Evolutionary conservation across 2,888 invertebrate species (phyloP).

Genomic region (Ochlodes sylvanus): DNA sequence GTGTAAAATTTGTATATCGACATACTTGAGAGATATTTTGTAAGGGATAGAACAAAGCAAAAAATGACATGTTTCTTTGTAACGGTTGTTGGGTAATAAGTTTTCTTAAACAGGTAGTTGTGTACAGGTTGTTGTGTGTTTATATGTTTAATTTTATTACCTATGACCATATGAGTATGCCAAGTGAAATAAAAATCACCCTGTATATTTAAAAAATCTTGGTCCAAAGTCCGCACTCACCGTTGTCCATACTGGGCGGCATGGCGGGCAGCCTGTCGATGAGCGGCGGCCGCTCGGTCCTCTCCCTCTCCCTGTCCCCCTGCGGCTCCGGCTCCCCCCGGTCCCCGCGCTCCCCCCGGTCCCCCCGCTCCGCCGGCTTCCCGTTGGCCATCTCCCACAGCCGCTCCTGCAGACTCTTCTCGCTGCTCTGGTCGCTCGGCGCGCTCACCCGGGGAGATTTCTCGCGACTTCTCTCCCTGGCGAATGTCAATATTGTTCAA

Average conservation of each 20-base stretch:
- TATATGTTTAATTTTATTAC: too few relatives aligned
- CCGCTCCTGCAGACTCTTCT: conserved; percentile 78
- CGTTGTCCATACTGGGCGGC: conserved; percentile 29
- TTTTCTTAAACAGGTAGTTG: too few relatives aligned
- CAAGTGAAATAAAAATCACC: too few relatives aligned
- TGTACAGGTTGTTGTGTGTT: too few relatives aligned
- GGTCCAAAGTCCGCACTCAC: conserved; percentile 16
- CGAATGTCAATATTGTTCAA: neutral
- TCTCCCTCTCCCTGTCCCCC: neutral
- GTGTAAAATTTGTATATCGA: too few relatives aligned
- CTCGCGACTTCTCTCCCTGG: conserved; percentile 67
- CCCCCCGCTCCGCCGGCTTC: conserved; percentile 51
- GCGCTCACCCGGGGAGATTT: conserved; percentile 61
- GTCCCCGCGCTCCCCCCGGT: conserved; percentile 35
- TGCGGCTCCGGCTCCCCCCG: conserved; percentile 41
- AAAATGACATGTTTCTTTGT: too few relatives aligned
- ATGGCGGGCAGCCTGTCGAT: conserved; percentile 25
- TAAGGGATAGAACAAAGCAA: too few relatives aligned
- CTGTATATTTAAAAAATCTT: too few relatives aligned
- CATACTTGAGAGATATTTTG: too few relatives aligned
- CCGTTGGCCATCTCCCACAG: conserved; percentile 84
- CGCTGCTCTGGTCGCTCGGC: conserved; percentile 46
- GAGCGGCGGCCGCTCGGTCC: conserved; percentile 45
- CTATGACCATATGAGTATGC: too few relatives aligned
- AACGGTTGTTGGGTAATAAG: too few relatives aligned